Percentiles rank a stretch among this genome's conserved stretches.
Evolutionary conservation across 2,888 invertebrate species (phyloP).

Genomic region (Onthophagus sagittarius): DNA sequence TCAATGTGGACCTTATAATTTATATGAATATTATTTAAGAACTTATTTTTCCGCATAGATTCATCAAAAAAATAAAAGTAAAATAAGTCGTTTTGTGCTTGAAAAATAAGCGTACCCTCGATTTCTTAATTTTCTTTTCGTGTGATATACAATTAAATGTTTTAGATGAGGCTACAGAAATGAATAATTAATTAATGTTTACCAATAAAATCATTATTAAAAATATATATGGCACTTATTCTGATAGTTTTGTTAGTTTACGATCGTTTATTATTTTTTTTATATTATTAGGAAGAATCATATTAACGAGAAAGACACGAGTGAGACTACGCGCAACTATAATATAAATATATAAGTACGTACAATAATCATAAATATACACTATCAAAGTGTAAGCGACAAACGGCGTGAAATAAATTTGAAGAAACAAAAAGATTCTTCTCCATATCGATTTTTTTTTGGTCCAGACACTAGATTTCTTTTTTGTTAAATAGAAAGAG

Average conservation of each 20-base stretch:
- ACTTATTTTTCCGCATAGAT: neutral
- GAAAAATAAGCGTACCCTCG: too few relatives aligned
- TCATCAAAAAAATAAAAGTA: neutral
- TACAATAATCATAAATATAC: neutral
- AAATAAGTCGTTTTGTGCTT: too few relatives aligned
- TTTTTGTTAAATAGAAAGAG: neutral
- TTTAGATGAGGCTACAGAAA: neutral
- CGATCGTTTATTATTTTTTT: neutral
- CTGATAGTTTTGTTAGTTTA: neutral
- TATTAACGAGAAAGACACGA: neutral
- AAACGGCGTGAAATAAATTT: neutral
- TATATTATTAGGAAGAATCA: neutral
- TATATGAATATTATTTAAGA: neutral
- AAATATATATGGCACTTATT: neutral
- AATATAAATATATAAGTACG: neutral
- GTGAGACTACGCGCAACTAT: neutral
- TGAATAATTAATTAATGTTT: neutral
- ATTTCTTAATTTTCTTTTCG: too few relatives aligned
- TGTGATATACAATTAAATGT: neutral
- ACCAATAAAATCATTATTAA: neutral
- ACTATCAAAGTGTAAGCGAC: neutral
- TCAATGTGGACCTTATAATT: neutral
- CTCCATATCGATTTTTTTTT: neutral
- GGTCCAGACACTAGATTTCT: neutral
- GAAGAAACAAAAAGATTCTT: neutral